phyloP scores from a whole-genome alignment of 2,888 invertebrate species.

The Dromius quadrimaculatus region DNA sequence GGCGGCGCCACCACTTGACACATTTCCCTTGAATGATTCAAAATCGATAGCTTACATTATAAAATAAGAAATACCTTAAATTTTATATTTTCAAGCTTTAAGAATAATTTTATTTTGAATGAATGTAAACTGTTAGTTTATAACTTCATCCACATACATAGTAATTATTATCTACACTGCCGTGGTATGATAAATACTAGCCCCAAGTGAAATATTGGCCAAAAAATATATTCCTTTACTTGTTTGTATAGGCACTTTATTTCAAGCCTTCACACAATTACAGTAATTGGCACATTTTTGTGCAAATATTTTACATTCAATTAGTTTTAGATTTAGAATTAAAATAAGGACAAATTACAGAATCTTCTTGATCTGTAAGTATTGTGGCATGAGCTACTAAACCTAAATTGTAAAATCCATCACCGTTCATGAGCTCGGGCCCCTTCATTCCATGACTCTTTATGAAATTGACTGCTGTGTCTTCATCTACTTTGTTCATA shows the following conservation, averaged over 20 bases:
- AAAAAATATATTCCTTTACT: no score
- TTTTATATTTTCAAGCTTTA: no score
- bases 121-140: no score
- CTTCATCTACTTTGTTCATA: conserved; percentile 76
- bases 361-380: conserved; percentile 66
- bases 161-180: no score
- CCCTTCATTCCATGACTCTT: conserved; percentile 72
- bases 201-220: no score
- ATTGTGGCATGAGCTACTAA: conserved; percentile 66
- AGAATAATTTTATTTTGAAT: no score
- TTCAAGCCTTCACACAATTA: conserved; percentile 18
- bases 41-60: no score
- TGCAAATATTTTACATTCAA: neutral
- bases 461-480: conserved; percentile 74
- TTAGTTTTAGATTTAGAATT: neutral
- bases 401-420: conserved; percentile 71
- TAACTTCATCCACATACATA: no score
- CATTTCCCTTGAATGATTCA: no score
- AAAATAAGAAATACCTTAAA: no score
- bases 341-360: conserved; percentile 65
- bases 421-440: conserved; percentile 68
- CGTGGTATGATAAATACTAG: no score
- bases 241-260: conserved; percentile 42
- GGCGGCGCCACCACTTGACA: no score
- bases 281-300: conserved; percentile 29